These are phyloP conservation scores for Triplophysa rosa DNA, from an alignment of 2,113 vertebrate species.

Conservation along the genomic window DNA sequence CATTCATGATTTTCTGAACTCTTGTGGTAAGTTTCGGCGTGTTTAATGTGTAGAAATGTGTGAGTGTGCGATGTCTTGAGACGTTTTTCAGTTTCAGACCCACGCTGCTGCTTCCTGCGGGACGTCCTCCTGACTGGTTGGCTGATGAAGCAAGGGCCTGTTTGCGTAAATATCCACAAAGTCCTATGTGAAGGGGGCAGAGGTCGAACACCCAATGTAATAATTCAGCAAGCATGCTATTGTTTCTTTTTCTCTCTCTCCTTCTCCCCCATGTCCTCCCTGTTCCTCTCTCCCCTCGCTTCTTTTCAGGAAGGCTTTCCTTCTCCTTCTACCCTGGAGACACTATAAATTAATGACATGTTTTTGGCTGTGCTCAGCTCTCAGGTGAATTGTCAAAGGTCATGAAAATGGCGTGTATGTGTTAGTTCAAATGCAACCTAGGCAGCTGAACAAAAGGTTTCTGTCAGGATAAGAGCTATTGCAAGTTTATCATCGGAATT, in stretches of 20 bases:
- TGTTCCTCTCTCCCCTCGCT: slow-evolving; percentile 39
- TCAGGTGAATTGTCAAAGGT: slow-evolving; percentile 26
- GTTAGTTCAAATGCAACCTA: slow-evolving; percentile 7
- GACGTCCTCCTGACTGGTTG: slow-evolving; percentile 52
- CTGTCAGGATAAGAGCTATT: slow-evolving; percentile 21
- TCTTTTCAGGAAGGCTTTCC: slow-evolving; percentile 44
- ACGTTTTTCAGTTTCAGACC: slow-evolving; percentile 45
- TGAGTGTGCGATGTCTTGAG: slow-evolving; percentile 44
- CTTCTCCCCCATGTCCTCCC: slow-evolving; percentile 30
- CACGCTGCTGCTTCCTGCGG: slow-evolving; percentile 53
- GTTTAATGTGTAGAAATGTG: slow-evolving; percentile 22
- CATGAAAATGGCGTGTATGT: slow-evolving; percentile 33
- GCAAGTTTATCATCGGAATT: slow-evolving; percentile 15
- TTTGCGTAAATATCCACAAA: slow-evolving; percentile 54
- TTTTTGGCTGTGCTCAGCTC: slow-evolving; percentile 46
- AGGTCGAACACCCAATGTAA: slow-evolving; percentile 46
- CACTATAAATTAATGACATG: slow-evolving; percentile 49
- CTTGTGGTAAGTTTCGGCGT: background rate
- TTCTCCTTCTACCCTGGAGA: slow-evolving; percentile 46
- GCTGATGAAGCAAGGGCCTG: slow-evolving; percentile 21
- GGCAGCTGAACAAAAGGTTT: slow-evolving; percentile 19
- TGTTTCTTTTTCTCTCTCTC: slow-evolving; percentile 50
- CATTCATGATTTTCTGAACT: background rate
- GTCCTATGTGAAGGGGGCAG: slow-evolving; percentile 40
- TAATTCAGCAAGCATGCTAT: slow-evolving; percentile 46